Percentiles rank a stretch among this genome's conserved stretches.
Evolutionary conservation across 2,888 invertebrate species (phyloP).

Genomic region (Mesorhabditis belari): DNA sequence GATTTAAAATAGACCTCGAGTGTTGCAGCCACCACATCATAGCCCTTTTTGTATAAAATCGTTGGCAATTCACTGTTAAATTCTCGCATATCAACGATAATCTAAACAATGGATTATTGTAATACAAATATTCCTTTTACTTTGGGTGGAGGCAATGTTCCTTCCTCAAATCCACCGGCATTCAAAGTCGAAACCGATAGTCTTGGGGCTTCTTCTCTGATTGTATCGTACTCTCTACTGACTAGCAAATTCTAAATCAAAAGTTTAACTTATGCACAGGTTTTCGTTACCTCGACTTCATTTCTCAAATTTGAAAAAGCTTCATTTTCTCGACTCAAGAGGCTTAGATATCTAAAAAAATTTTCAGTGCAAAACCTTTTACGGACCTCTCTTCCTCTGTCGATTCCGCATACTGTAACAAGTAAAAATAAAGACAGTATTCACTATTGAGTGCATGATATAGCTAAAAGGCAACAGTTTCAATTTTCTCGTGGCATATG

Average conservation of each 20-base stretch:
- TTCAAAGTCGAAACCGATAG: conserved; percentile 19
- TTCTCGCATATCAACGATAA: conserved; percentile 91
- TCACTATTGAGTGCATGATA: conserved; percentile 60
- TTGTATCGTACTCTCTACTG: conserved; percentile 42
- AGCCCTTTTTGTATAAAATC: conserved; percentile 81
- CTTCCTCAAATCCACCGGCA: conserved; percentile 12
- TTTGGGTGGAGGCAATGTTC: conserved; percentile 17
- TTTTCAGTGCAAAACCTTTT: too few relatives aligned
- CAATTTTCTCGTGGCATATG: not conserved
- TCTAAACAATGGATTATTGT: conserved; percentile 34
- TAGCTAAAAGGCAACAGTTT: conserved; percentile 56
- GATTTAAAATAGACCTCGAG: conserved; percentile 24
- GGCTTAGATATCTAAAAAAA: not conserved
- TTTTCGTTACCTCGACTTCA: not conserved
- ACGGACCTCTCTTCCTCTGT: conserved; percentile 91
- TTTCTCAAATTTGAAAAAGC: conserved; percentile 71
- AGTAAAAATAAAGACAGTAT: conserved; percentile 66
- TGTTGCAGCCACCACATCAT: conserved; percentile 68
- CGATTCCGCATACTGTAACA: conserved; percentile 80
- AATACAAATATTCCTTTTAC: not conserved
- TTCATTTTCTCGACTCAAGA: conserved; percentile 70
- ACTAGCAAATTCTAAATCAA: conserved; percentile 45
- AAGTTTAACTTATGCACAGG: too few relatives aligned
- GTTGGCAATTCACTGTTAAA: conserved; percentile 92
- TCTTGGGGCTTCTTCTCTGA: conserved; percentile 37